phyloP scores from a whole-genome alignment of 2,113 vertebrate genomes.

The Garra rufa region DNA sequence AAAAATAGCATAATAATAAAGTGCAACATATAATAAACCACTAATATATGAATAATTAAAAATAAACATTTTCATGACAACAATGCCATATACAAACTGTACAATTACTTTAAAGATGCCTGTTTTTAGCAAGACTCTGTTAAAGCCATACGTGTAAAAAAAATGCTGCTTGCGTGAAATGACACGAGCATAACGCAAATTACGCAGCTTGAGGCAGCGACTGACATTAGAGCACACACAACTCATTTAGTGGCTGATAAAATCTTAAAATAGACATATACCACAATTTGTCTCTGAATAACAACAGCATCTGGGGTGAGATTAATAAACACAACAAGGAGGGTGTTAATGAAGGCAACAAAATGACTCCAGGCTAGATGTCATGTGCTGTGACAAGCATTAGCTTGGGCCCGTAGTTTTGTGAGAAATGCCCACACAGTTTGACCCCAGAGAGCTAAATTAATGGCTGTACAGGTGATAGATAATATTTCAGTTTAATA shows the following conservation, averaged over 20 bases:
- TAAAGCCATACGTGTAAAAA: neutral
- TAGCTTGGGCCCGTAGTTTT: neutral
- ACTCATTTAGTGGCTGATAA: neutral
- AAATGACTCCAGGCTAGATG: neutral
- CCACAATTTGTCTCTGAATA: neutral
- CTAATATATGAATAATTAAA: too few species aligned
- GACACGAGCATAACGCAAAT: neutral
- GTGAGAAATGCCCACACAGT: neutral
- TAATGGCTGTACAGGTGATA: neutral
- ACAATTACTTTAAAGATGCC: too few species aligned
- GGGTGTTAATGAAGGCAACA: constrained; percentile 37
- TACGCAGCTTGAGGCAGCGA: neutral
- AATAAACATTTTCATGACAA: too few species aligned
- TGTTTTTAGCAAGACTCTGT: neutral
- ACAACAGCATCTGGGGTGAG: neutral
- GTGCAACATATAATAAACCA: too few species aligned
- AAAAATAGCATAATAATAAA: too few species aligned
- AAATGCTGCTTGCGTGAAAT: neutral
- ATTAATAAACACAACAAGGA: constrained; percentile 4
- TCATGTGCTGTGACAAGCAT: neutral
- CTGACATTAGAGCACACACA: constrained; percentile 6
- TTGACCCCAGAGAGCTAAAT: neutral
- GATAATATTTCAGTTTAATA: neutral
- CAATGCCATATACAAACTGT: too few species aligned
- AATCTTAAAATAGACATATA: constrained; percentile 3